These are phyloP conservation scores for Brachypodius melanocephalos DNA, from an alignment of 2,113 vertebrate species.

Conservation along the genomic window DNA sequence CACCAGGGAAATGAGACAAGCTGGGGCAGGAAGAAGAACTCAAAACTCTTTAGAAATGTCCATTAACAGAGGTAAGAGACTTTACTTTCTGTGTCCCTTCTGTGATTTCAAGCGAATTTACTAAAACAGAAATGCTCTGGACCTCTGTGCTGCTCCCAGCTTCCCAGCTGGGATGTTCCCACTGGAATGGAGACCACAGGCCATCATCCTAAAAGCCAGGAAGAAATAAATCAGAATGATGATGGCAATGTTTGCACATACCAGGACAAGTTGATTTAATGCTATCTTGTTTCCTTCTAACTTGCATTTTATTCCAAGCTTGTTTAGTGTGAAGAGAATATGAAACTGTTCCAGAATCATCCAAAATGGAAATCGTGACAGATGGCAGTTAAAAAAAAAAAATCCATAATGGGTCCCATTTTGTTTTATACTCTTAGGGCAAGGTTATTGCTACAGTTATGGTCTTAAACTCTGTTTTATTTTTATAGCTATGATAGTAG, in stretches of 20 bases:
- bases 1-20: background rate
- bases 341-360: conserved; percentile 43
- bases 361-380: conserved; percentile 57
- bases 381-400: conserved; percentile 60
- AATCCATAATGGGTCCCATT: conserved; percentile 28
- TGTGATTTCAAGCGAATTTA: background rate
- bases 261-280: conserved; percentile 20
- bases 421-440: conserved; percentile 57
- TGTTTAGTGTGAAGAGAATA: conserved; percentile 36
- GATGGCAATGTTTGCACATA: conserved; percentile 44
- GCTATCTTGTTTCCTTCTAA: conserved; percentile 34
- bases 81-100: background rate
- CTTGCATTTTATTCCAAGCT: conserved; percentile 54
- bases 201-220: background rate
- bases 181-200: background rate
- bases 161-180: background rate
- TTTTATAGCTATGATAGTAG: conserved; percentile 38
- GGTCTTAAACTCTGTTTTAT: conserved; percentile 56
- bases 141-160: background rate
- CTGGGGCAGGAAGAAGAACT: background rate
- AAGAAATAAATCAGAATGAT: conserved; percentile 24
- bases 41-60: background rate
- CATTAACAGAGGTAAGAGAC: background rate
- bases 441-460: conserved; percentile 59
- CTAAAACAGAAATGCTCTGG: background rate